Evolutionary conservation across 2,888 invertebrate genomes (phyloP).

Genomic region (Eupeodes luniger): DNA sequence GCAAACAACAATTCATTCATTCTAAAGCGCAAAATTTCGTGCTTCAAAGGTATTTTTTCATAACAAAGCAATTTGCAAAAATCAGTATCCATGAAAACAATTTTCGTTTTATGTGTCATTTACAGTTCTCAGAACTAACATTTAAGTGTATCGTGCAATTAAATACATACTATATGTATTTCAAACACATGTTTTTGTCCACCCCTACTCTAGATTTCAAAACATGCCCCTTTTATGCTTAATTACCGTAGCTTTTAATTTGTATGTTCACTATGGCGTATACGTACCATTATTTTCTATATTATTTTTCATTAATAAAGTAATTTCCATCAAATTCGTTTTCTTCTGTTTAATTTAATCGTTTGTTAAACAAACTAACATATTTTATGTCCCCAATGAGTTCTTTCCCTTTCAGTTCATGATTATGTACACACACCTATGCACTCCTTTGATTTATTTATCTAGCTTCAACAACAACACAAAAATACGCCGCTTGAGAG

Average conservation of each 20-base stretch:
- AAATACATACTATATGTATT: too few species aligned
- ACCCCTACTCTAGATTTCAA: neutral
- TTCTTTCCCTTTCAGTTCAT: neutral
- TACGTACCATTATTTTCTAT: neutral
- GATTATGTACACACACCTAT: neutral
- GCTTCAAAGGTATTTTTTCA: too few species aligned
- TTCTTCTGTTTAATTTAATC: too few species aligned
- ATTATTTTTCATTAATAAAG: neutral
- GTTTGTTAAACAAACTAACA: neutral
- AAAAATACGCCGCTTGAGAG: neutral
- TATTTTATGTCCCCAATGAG: too few species aligned
- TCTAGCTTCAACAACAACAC: neutral
- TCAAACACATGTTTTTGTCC: too few species aligned
- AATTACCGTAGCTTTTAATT: neutral
- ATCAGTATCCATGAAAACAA: too few species aligned
- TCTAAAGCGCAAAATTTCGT: too few species aligned
- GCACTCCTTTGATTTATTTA: neutral
- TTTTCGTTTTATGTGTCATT: too few species aligned
- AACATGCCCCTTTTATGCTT: neutral
- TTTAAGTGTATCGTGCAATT: too few species aligned
- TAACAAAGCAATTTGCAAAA: too few species aligned
- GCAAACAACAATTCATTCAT: too few species aligned
- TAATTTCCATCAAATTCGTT: neutral
- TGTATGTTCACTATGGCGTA: conserved; percentile 9
- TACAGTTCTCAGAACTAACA: too few species aligned